Evolutionary conservation across 2,797 vertebrate species (phyloP).

Genomic region (Furcifer pardalis): DNA sequence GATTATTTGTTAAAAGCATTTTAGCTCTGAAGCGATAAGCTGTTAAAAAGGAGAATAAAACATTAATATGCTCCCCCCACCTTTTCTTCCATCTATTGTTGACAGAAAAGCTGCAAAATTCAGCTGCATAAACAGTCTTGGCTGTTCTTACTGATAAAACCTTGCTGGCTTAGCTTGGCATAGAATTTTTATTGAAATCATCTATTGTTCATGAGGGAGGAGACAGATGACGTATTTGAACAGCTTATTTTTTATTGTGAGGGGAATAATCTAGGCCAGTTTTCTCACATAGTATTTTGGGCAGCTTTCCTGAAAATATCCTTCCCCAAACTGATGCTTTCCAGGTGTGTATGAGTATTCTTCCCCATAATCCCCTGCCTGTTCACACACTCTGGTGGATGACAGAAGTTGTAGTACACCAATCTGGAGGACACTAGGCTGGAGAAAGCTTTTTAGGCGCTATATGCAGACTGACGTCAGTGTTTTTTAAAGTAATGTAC

Average conservation of each 20-base stretch:
- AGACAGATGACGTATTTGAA: background rate
- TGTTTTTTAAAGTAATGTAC: too few species aligned
- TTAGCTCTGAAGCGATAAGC: constrained; percentile 48
- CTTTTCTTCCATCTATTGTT: constrained; percentile 18
- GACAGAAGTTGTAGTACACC: background rate
- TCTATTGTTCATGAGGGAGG: background rate
- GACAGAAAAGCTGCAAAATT: background rate
- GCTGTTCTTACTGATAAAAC: background rate
- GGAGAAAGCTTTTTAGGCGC: too few species aligned
- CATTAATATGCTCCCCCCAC: background rate
- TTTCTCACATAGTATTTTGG: background rate
- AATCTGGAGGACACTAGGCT: too few species aligned
- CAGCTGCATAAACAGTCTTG: background rate
- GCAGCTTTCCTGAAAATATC: background rate
- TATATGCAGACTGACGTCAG: too few species aligned
- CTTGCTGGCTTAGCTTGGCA: background rate
- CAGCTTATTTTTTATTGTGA: background rate
- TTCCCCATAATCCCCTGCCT: background rate
- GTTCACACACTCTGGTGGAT: background rate
- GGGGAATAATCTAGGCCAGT: background rate
- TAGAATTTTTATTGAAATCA: background rate
- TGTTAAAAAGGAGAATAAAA: background rate
- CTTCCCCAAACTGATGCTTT: background rate
- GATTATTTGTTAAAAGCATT: constrained; percentile 51
- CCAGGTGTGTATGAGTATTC: background rate